Evolutionary conservation across 2,797 vertebrate genomes (phyloP).

Genomic region (Myiotriccus ornatus): DNA sequence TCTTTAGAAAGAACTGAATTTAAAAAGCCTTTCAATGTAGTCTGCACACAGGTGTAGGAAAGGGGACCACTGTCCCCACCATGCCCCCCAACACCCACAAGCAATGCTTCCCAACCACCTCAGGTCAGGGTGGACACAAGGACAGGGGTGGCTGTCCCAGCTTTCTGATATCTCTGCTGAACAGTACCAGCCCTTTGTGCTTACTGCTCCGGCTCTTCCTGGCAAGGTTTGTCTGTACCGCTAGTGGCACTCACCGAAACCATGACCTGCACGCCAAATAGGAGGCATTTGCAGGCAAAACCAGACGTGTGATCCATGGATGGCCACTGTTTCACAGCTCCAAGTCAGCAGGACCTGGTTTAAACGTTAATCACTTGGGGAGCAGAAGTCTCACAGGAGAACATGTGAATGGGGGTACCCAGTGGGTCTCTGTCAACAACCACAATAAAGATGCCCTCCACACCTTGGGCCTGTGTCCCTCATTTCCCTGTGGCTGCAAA

Average conservation of each 20-base stretch:
- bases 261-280: fast-evolving
- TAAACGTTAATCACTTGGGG: neutral
- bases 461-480: neutral
- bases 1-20: neutral
- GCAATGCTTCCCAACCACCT: neutral
- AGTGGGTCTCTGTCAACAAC: neutral
- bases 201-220: neutral
- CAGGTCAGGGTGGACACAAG: neutral
- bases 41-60: neutral
- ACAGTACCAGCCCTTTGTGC: neutral
- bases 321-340: neutral
- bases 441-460: neutral
- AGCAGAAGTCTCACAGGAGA: neutral
- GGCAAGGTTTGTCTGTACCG: no score
- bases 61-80: neutral
- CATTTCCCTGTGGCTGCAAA: fast-evolving
- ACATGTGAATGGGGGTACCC: fast-evolving
- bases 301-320: neutral
- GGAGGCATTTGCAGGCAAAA: neutral
- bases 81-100: fast-evolving
- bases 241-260: neutral
- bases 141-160: fast-evolving
- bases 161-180: neutral
- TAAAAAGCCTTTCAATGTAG: neutral
- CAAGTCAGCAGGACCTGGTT: neutral